Base-by-base conservation (phyloP, 37 sponge, comb jelly and placozoan species). In the Oscarella lobularis region DNA sequence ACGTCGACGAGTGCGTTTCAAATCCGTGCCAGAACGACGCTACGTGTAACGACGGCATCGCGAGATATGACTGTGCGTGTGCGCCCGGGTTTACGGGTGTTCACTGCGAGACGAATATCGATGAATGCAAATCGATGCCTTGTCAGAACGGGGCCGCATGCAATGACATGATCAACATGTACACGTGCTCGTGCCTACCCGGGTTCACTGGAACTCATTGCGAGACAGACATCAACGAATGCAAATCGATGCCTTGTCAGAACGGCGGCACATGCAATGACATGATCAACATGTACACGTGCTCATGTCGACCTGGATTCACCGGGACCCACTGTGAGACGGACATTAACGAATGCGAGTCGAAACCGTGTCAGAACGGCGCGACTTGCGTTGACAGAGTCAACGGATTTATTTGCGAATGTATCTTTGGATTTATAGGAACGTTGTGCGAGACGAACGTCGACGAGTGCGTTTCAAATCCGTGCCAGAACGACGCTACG, bases 81-180 rank as follows among this genome's bases (percentile, higher is more conserved):
- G 14, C 20, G 9, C 70, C 74, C 37, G 77, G 78, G 20, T 89
- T 66, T 37, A 85, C 65, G 35, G 90, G 87, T 6, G 39, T 14
- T 0, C 79, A 73, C 55, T 89, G 90, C 66, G 66, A 68, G n/a
- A 34, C 20, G 32, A 41, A n/a, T 1, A 68, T 83, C 0, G 36
- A 77, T 38, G 76, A 38, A 2, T 75, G 76, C 39, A 5, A 20
- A 14, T 31, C 9, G 14, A 31, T 54, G 37, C 60, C 55, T 55
- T 76, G 77, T 76, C 31, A 29, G 27, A 76, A 67, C 55, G 38
- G 3, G 33, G 76, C 4, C 60, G 41, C 76, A 2, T 75, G 75
- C 40, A 35, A n/a, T 3, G 14, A 5, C 3, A 35, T 37, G 14
- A n/a, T 48, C 60, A 48, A 48, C 60, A 9, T 27, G 14, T 48